Base-by-base conservation (phyloP, 1,140 invertebrate genomes). In the Telenomus remus region DNA sequence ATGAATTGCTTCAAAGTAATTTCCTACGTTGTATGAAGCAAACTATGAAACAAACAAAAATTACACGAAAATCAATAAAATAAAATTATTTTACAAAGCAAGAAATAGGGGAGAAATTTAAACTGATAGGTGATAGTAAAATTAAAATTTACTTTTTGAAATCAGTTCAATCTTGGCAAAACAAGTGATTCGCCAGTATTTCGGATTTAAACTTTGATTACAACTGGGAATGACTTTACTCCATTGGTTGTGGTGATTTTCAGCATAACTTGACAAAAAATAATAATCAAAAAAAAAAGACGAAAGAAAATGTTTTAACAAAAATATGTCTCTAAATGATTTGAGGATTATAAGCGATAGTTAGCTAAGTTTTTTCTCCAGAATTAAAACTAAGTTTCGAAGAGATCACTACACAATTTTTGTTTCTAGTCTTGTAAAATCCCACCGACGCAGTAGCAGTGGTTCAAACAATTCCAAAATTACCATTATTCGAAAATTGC, bases 171-270 rank as follows among this genome's bases (percentile, higher is more conserved):
- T 48, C 73, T 87, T 87, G 1, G n/a, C 81, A 66, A 88, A 90
- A 27, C 85, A n/a, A 83, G 74, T 8, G 89, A 75, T 68, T 86
- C 85, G 8, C 89, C 89, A 6, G 43, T 82, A 71, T 90, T 90
- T 70, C 86, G 81, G n/a, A 90, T 54, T 64, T 64, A 81, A 13
- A 90, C 37, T 0, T 19, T 19, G 13, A 64, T 47, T 0, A 64
- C 9, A 1, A 39, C n/a, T 39, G 49, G 42, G 43, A 46, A 64
- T 1, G 33, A 37, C 46, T 54, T 46, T 3, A 47, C 1, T 37
- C 42, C 34, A 19, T 12, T 37, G 19, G 47, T 50, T n/a, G 50
- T 47, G 0, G 13, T 64, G 10, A 64, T 54, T 39, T 37, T 16
- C 11, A 64, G 6, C 11, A 35, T 14, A 14, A 13, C 33, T n/a